A percentile compares a stretch with the other conserved stretches of the same genome.
Evolutionary conservation across 2,113 vertebrate species (phyloP).

Genomic region (Colistium nudipinnis): DNA sequence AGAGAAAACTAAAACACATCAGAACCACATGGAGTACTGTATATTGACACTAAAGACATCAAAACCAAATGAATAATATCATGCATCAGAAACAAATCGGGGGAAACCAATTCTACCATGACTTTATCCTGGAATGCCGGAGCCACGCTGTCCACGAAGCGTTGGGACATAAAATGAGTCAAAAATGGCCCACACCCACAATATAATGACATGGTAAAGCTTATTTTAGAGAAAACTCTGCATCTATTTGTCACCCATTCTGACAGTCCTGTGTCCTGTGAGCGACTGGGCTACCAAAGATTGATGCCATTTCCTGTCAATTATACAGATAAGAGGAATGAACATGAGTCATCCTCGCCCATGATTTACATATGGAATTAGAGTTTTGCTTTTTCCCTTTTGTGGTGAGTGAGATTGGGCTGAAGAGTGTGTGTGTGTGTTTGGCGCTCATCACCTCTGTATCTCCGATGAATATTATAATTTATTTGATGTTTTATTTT

Average conservation of each 20-base stretch:
- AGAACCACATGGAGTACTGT: not conserved
- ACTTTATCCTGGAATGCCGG: not conserved
- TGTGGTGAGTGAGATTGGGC: no score
- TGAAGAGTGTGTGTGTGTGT: conserved; percentile 1
- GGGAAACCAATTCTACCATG: conserved; percentile 19
- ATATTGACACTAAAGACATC: conserved; percentile 24
- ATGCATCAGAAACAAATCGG: conserved; percentile 24
- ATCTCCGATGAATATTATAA: not conserved
- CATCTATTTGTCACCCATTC: conserved; percentile 14
- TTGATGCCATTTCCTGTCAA: no score
- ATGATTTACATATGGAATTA: no score
- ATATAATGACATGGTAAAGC: conserved; percentile 20
- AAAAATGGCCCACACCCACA: conserved; percentile 24
- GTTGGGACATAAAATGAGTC: conserved; percentile 30
- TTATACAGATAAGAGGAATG: no score
- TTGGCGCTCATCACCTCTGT: conserved; percentile 5
- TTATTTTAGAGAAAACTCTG: conserved; percentile 22
- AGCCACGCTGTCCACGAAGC: conserved; percentile 5
- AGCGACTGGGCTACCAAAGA: no score
- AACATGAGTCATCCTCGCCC: conserved; percentile 2
- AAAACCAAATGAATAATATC: conserved; percentile 12
- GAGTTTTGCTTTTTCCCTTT: no score
- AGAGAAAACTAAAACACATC: not conserved
- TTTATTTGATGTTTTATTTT: conserved; percentile 20
- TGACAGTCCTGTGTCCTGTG: conserved; percentile 9